Percentiles rank a stretch among this genome's conserved stretches.
Conservation (phyloP, 2,888 invertebrate genomes). For the Nemotelus nigrinus region DNA sequence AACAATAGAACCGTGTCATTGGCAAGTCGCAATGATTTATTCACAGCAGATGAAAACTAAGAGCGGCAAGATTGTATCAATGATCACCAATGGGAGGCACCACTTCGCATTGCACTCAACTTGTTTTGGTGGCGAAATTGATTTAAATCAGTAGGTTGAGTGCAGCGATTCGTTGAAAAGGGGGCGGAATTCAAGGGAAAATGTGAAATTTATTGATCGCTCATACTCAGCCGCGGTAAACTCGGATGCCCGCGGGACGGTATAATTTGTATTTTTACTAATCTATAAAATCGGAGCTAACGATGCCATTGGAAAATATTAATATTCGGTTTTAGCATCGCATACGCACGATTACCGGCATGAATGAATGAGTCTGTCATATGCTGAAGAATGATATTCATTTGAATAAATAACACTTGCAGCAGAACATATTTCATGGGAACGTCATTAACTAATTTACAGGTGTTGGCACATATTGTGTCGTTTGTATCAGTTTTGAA, state of each 20-base stretch:
- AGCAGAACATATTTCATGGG: too few species aligned
- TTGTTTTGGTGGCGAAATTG: conserved; percentile 35
- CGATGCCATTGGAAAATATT: neutral
- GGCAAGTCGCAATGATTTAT: conserved; percentile 29
- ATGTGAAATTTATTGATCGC: conserved; percentile 24
- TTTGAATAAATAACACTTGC: too few species aligned
- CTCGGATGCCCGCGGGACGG: conserved; percentile 3
- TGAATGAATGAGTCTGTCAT: too few species aligned
- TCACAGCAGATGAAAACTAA: neutral
- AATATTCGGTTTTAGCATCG: neutral
- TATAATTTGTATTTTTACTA: conserved; percentile 23
- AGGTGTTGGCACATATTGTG: too few species aligned
- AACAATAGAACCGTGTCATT: conserved; percentile 34
- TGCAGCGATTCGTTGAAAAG: conserved; percentile 31
- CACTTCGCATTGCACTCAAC: neutral
- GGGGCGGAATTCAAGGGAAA: conserved; percentile 19
- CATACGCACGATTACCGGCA: too few species aligned
- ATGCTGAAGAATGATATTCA: too few species aligned
- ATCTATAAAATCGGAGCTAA: neutral
- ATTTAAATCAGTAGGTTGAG: conserved; percentile 42
- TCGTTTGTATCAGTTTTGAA: too few species aligned
- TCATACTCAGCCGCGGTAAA: conserved; percentile 27
- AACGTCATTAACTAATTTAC: too few species aligned
- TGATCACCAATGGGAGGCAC: neutral
- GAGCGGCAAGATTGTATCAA: conserved; percentile 13